phyloP scores from a whole-genome alignment of 2,888 invertebrate genomes.

The Thymelicus acteon region DNA sequence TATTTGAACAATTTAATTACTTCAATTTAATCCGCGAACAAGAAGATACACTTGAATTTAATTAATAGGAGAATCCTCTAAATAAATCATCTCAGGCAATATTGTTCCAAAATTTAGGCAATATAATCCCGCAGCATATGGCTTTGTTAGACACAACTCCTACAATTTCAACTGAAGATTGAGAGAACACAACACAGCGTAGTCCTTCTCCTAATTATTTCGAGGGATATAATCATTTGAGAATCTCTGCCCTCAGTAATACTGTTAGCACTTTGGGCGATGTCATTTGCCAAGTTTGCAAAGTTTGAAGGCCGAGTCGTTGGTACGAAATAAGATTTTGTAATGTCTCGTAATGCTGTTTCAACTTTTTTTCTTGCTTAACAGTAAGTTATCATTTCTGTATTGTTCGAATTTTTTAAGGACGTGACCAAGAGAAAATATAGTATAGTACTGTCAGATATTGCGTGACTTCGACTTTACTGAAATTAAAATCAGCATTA shows the following conservation, averaged over 20 bases:
- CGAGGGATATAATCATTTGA: constrained; percentile 32
- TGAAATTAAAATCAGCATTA: too few species aligned
- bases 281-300: constrained; percentile 30
- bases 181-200: constrained; percentile 16
- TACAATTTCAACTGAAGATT: constrained; percentile 28
- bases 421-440: neutral
- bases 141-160: constrained; percentile 2
- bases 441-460: neutral
- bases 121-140: neutral
- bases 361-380: constrained; percentile 11
- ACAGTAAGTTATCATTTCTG: neutral
- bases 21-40: neutral
- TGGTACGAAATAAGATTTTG: constrained; percentile 30
- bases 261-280: constrained; percentile 31
- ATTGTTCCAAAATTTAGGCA: constrained; percentile 1
- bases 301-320: constrained; percentile 28
- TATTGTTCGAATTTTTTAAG: neutral
- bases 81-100: constrained; percentile 5
- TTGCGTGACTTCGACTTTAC: too few species aligned
- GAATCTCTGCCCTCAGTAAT: constrained; percentile 33
- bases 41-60: neutral
- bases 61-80: neutral
- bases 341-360: constrained; percentile 11
- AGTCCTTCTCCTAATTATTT: constrained; percentile 27
- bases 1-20: neutral